Conservation (phyloP, 2,888 invertebrate genomes). For the Mythimna impura region DNA sequence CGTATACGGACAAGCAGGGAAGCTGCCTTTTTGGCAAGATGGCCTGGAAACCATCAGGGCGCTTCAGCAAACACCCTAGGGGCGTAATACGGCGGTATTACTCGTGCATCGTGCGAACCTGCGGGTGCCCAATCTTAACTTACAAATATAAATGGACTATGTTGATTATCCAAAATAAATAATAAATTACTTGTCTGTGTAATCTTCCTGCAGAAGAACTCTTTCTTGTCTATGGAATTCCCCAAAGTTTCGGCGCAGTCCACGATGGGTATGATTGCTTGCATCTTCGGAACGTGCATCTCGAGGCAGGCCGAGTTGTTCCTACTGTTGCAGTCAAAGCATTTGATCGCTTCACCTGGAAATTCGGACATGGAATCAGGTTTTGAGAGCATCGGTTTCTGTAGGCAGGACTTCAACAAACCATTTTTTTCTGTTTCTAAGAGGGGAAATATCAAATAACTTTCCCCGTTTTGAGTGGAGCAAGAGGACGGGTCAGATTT, state of each 20-base stretch:
- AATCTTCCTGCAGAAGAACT: conserved; percentile 93
- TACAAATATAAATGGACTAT: too few relatives aligned
- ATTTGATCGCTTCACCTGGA: conserved; percentile 90
- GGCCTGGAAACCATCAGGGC: too few relatives aligned
- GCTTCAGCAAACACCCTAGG: too few relatives aligned
- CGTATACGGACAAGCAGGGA: too few relatives aligned
- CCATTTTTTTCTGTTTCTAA: too few relatives aligned
- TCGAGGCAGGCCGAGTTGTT: conserved; percentile 91
- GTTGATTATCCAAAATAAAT: neutral
- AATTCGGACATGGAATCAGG: neutral
- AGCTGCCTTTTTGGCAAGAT: too few relatives aligned
- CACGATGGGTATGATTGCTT: conserved; percentile 81
- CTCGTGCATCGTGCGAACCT: too few relatives aligned
- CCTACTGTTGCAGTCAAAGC: conserved; percentile 94
- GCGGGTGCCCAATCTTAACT: too few relatives aligned
- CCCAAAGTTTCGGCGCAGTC: conserved; percentile 76
- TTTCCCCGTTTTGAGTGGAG: too few relatives aligned
- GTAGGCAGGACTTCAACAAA: neutral
- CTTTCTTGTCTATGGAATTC: conserved; percentile 71
- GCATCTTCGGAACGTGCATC: conserved; percentile 89
- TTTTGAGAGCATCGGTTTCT: neutral
- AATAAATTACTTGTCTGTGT: conserved; percentile 90
- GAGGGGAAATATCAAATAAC: too few relatives aligned
- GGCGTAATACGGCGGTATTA: too few relatives aligned
- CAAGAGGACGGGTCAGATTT: too few relatives aligned